Percentiles rank a stretch among this genome's conserved stretches.
Conservation (phyloP, 2,888 invertebrate genomes). For the Lycophotia porphyrea region DNA sequence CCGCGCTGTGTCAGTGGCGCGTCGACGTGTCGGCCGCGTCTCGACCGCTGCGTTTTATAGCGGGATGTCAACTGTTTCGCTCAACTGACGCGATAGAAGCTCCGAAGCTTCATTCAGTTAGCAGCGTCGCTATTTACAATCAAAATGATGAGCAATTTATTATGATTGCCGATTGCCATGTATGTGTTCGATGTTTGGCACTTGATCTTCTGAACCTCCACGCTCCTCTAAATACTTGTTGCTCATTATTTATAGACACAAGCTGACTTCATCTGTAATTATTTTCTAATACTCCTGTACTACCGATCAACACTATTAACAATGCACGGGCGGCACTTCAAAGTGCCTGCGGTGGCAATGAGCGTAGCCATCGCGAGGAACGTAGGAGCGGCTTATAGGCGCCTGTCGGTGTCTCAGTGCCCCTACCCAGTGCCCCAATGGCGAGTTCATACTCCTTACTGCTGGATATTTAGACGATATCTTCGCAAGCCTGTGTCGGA, state of each 20-base stretch:
- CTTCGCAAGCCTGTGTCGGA: not conserved
- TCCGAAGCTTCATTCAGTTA: not conserved
- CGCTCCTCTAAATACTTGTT: not conserved
- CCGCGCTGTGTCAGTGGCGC: slow-evolving; percentile 33
- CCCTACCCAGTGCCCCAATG: not conserved
- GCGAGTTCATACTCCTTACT: not conserved
- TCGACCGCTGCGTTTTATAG: not conserved
- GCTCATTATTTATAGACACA: not conserved
- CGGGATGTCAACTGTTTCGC: not conserved
- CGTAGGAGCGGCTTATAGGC: slow-evolving; percentile 4
- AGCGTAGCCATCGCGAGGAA: not conserved
- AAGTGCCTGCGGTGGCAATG: slow-evolving; percentile 6
- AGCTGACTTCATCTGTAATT: not conserved
- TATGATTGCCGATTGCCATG: not conserved
- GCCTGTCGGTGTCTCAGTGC: not conserved
- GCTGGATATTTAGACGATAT: slow-evolving; percentile 15
- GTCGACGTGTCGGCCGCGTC: slow-evolving; percentile 2
- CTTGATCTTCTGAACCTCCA: not conserved
- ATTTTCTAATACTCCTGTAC: no score
- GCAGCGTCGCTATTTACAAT: not conserved
- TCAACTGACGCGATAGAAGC: not conserved
- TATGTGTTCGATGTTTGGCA: not conserved
- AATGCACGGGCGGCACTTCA: not conserved
- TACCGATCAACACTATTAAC: not conserved
- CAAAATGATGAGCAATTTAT: not conserved